These are phyloP conservation scores for Leguminivora glycinivorella DNA, from an alignment of 1,140 invertebrate genomes.

Conservation along the genomic window DNA sequence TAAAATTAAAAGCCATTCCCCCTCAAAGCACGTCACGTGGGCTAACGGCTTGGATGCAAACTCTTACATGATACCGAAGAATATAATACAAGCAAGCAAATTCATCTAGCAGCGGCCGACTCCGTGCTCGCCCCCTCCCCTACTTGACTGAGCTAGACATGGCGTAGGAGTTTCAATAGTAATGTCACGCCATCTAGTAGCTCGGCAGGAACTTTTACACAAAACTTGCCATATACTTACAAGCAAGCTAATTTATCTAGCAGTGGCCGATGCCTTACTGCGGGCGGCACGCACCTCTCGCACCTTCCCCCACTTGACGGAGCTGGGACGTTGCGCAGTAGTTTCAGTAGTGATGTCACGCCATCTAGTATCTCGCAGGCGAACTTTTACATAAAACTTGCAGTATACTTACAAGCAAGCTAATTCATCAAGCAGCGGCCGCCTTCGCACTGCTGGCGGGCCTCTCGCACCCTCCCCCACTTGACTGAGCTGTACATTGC, in stretches of 20 bases:
- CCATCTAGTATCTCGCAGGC: constrained; percentile 90
- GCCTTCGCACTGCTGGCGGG: constrained; percentile 81
- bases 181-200: constrained; percentile 90
- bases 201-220: constrained; percentile 92
- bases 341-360: constrained; percentile 88
- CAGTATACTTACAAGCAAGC: constrained; percentile 86
- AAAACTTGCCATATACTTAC: constrained; percentile 83
- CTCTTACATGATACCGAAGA: constrained; percentile 91
- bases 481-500: constrained; percentile 90
- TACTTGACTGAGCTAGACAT: constrained; percentile 88
- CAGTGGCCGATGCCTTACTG: constrained; percentile 84
- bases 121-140: constrained; percentile 76
- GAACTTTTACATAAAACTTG: constrained; percentile 95
- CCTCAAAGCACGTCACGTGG: constrained; percentile 88
- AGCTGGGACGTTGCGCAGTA: constrained; percentile 92
- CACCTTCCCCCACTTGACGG: constrained; percentile 80
- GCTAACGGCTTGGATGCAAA: constrained; percentile 91
- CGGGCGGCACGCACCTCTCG: constrained; percentile 79
- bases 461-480: constrained; percentile 75
- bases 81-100: constrained; percentile 87
- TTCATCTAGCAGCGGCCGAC: constrained; percentile 90
- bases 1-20: too few species aligned
- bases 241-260: constrained; percentile 94
- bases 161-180: constrained; percentile 89
- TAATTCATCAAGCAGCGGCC: constrained; percentile 91